A percentile compares a stretch with the other conserved stretches of the same genome.
These are phyloP conservation scores for Macrobrachium nipponense DNA, from an alignment of 1,140 invertebrate species.

Conservation along the genomic window DNA sequence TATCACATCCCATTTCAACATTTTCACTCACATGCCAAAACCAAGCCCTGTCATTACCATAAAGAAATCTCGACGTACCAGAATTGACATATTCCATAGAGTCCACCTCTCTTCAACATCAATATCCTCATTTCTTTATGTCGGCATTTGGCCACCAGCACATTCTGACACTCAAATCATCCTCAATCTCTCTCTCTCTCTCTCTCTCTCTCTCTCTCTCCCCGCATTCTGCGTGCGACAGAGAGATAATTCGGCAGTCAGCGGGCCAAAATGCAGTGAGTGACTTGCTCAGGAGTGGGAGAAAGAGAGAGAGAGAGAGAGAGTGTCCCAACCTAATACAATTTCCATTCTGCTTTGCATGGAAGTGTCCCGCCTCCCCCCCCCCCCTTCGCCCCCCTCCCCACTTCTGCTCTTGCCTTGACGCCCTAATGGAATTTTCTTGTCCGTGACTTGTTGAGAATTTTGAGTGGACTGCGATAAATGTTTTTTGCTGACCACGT, in stretches of 20 bases:
- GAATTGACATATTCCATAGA: no score
- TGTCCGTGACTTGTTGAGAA: conserved; percentile 41
- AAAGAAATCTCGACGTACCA: no score
- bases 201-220: conserved; percentile 27
- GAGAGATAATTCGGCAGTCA: background rate
- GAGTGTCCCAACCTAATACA: conserved; percentile 38
- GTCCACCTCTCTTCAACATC: no score
- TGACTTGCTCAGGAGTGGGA: background rate
- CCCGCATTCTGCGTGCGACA: background rate
- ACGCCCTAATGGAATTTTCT: conserved; percentile 57
- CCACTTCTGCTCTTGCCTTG: conserved; percentile 4
- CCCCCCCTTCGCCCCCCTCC: no score
- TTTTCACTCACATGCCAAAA: no score
- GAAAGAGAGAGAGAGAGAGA: conserved; percentile 16
- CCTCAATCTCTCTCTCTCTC: background rate
- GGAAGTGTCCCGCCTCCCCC: conserved; percentile 28
- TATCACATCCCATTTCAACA: no score
- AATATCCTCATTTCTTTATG: no score
- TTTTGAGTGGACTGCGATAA: conserved; percentile 41
- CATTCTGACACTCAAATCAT: no score
- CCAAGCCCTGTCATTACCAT: no score
- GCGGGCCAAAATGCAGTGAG: background rate
- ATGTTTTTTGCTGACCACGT: conserved; percentile 1
- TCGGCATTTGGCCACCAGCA: no score
- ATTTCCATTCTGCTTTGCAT: conserved; percentile 56